A percentile compares a stretch with the other conserved stretches of the same genome.
These are phyloP conservation scores for Macropus fuliginosus DNA, from an alignment of 2,797 vertebrate genomes.

Conservation along the genomic window DNA sequence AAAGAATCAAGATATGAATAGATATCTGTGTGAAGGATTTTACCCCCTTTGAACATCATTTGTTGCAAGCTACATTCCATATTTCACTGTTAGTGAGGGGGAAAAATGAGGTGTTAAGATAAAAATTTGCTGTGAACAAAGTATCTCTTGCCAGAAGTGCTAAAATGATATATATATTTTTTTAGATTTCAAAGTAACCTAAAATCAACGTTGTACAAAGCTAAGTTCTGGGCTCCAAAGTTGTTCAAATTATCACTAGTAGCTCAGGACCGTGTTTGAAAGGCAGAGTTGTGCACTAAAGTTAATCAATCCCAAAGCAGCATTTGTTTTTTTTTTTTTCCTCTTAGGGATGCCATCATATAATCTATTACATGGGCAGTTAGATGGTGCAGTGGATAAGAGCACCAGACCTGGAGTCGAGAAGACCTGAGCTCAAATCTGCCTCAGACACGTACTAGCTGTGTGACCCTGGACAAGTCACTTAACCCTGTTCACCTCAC, in stretches of 20 bases:
- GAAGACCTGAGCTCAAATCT: background rate
- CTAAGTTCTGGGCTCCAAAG: background rate
- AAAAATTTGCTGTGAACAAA: constrained; percentile 70
- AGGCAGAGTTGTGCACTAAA: background rate
- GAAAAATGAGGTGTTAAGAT: constrained; percentile 65
- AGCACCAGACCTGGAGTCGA: background rate
- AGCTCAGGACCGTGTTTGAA: background rate
- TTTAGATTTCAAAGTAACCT: constrained; percentile 39
- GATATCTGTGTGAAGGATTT: constrained; percentile 6
- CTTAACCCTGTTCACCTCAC: background rate
- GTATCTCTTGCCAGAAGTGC: constrained; percentile 47
- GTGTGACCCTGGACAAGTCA: background rate
- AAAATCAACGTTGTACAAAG: constrained; percentile 7
- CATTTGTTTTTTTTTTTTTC: background rate
- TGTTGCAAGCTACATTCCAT: constrained; percentile 60
- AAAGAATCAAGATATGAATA: background rate
- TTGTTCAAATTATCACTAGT: background rate
- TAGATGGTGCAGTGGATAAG: background rate
- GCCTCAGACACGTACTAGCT: background rate
- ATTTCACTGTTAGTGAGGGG: constrained; percentile 46
- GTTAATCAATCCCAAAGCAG: background rate
- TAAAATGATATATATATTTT: constrained; percentile 13
- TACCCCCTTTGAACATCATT: constrained; percentile 45
- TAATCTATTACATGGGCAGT: background rate
- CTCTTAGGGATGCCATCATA: background rate